Base-by-base conservation (phyloP, 1,140 invertebrate genomes). In the Brachionus sp. region DNA sequence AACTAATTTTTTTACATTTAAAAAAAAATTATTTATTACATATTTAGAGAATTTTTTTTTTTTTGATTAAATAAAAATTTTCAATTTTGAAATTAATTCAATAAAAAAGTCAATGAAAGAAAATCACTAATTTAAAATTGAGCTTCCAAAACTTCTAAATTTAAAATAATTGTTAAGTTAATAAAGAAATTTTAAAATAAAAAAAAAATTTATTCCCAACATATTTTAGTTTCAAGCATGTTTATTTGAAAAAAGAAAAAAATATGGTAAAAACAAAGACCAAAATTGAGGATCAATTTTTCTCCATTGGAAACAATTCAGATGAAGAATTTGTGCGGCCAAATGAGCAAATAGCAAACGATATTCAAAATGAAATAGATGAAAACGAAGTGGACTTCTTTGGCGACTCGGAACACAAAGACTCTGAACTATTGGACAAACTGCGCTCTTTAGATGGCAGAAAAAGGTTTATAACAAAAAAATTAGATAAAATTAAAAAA, bases 361-460 rank as follows among this genome's bases (percentile, higher is more conserved):
- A 75, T 37, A 42, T 75, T 3, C 39, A 44, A 10, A 75, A 75
- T 23, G 70, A 75, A n/a, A 2, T 70, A 4, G 66, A 70, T 35
- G 70, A 75, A 75, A 9, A 75, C 19, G 19, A 75, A n/a, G n/a
- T n/a, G 5, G 42, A 75, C 42, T 35, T 16, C 13, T n/a, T 46
- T 0, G 42, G 7, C 12, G 37, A 44, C 12, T 23, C 9, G 9
- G 70, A 75, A n/a, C 23, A 75, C 3, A 75, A 29, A 75, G 70
- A 75, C 39, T 12, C 39, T 7, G 9, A 23, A 19, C 25, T 75
- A 9, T 23, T 75, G 19, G 70, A 75, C 19, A 75, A 75, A 46
- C 70, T 75, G 19, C 37, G 42, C 5, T 75, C 70, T 29, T 23
- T 75, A 9, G 70, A 75, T 46, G 70, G 70, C 39, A 75, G 44